Evolutionary conservation across 2,888 invertebrate species (phyloP).

Genomic region (Tineola bisselliella): DNA sequence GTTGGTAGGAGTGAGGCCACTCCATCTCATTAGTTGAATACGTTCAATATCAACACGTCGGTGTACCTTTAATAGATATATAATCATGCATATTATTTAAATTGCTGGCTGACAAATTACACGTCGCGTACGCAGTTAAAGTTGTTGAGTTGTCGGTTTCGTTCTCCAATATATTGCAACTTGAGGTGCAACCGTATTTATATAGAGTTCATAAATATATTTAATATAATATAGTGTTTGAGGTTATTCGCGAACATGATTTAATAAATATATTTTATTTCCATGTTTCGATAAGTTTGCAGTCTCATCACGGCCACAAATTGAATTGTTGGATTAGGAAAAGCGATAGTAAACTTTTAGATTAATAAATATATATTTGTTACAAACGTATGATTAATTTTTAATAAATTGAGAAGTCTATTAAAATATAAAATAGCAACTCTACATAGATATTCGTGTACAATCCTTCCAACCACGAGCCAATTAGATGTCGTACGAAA

Average conservation of each 20-base stretch:
- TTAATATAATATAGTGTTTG: neutral
- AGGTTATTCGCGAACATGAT: too few species aligned
- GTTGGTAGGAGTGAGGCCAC: conserved; percentile 16
- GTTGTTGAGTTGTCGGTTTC: conserved; percentile 54
- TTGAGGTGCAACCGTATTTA: conserved; percentile 29
- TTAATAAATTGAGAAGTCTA: too few species aligned
- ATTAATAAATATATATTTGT: too few species aligned
- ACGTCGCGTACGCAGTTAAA: conserved; percentile 51
- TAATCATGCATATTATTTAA: conserved; percentile 65
- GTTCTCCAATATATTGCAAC: conserved; percentile 54
- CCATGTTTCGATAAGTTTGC: too few species aligned
- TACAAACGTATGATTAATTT: too few species aligned
- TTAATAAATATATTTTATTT: too few species aligned
- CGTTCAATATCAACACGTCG: conserved; percentile 60
- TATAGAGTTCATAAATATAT: conserved; percentile 23
- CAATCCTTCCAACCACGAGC: conserved; percentile 49
- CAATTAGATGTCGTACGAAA: conserved; percentile 50
- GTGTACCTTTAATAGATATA: conserved; percentile 60
- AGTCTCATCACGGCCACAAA: too few species aligned
- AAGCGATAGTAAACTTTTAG: too few species aligned
- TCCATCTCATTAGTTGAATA: conserved; percentile 57
- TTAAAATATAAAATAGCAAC: conserved; percentile 23
- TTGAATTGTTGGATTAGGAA: too few species aligned
- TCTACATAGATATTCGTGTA: conserved; percentile 30
- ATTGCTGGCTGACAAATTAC: conserved; percentile 61